These are phyloP conservation scores for Fopius arisanus DNA, from an alignment of 1,140 invertebrate genomes.

Conservation along the genomic window DNA sequence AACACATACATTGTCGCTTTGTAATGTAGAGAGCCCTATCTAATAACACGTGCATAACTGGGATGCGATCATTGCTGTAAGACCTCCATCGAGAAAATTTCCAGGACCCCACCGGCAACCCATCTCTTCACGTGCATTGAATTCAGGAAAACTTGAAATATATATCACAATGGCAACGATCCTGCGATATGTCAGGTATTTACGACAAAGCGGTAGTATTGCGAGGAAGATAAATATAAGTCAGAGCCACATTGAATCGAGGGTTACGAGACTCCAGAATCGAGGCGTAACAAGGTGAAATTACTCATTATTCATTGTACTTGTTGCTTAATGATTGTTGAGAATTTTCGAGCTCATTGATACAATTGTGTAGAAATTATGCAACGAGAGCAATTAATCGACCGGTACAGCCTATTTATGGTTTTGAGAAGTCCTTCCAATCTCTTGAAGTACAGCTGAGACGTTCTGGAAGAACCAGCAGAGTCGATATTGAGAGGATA, in stretches of 20 bases:
- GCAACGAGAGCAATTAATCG: conserved; percentile 19
- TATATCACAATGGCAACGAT: conserved; percentile 24
- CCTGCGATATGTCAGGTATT: conserved; percentile 13
- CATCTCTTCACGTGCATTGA: not conserved
- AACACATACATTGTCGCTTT: no score
- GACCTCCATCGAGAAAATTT: not conserved
- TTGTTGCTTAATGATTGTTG: not conserved
- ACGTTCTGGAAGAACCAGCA: not conserved
- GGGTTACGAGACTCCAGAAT: not conserved
- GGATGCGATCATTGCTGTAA: not conserved
- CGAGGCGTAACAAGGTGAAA: not conserved
- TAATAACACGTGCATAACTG: not conserved
- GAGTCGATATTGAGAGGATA: not conserved
- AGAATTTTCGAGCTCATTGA: not conserved
- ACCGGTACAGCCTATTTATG: not conserved
- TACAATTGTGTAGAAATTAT: conserved; percentile 28
- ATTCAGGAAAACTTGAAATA: not conserved
- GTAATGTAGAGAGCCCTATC: no score
- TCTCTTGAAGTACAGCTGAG: conserved; percentile 3
- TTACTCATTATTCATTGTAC: not conserved
- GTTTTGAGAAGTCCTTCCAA: not conserved
- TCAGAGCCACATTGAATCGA: not conserved
- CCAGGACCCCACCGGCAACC: not conserved
- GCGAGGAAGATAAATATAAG: not conserved
- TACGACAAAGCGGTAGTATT: not conserved